phyloP scores from a whole-genome alignment of 2,888 invertebrate species.

The Heliconius hortense region DNA sequence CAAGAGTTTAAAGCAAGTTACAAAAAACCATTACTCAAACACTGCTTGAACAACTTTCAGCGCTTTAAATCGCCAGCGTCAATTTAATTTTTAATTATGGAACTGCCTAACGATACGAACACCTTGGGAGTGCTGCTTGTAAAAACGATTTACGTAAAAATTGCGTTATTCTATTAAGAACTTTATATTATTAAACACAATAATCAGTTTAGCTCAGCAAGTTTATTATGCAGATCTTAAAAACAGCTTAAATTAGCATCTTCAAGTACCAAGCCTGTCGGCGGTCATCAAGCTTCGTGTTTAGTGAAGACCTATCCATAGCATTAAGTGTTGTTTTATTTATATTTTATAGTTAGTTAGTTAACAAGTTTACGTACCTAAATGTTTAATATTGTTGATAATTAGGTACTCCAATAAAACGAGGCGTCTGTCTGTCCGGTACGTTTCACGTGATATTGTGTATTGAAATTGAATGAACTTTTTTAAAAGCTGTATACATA shows the following conservation, averaged over 20 bases:
- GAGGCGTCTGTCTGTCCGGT: neutral
- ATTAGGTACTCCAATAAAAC: neutral
- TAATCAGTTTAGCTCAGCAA: constrained; percentile 37
- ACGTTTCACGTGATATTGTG: neutral
- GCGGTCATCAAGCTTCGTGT: constrained; percentile 73
- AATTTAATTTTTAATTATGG: constrained; percentile 74
- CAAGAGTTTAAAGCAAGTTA: constrained; percentile 28
- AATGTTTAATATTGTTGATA: constrained; percentile 2
- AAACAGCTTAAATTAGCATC: constrained; percentile 54
- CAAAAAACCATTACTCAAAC: constrained; percentile 52
- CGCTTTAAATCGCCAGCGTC: constrained; percentile 58
- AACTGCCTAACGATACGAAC: constrained; percentile 65
- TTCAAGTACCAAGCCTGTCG: constrained; percentile 67
- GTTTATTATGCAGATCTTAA: constrained; percentile 49
- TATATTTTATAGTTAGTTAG: constrained; percentile 32
- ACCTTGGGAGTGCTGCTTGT: constrained; percentile 49
- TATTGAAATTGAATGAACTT: neutral
- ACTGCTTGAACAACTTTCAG: constrained; percentile 61
- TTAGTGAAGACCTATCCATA: constrained; percentile 67
- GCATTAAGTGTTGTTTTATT: constrained; percentile 55
- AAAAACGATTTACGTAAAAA: constrained; percentile 39
- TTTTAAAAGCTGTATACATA: neutral
- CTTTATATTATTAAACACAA: constrained; percentile 44
- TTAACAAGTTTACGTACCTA: constrained; percentile 30
- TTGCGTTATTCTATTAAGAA: constrained; percentile 37